Base-by-base conservation (phyloP, 2,113 vertebrate species). In the Turnix velox region DNA sequence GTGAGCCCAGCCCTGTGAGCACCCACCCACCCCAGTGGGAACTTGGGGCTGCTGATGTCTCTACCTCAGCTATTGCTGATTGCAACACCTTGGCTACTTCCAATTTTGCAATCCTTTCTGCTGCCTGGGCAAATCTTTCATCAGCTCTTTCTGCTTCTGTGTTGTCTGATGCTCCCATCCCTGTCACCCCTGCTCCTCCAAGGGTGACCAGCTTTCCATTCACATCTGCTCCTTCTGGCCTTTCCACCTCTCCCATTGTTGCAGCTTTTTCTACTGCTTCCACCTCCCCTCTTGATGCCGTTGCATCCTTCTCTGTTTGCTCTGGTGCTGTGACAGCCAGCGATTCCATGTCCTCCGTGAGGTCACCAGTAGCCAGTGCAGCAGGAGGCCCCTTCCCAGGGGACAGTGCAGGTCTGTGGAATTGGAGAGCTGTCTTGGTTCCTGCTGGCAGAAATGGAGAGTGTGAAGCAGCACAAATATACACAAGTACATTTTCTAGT, bases 11-110 rank as follows among this genome's bases (percentile, higher is more conserved):
- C 18, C 25, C 19, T 57, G 18, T 37, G 20, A 79, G 18, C 1
- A 1, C 2, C 18, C 9, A 17, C 40, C 15, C 61, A 22, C 6
- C 22, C 48, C 69, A 33, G 4, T 1, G 3, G 13, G 67, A 27
- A 48, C 23, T 46, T 4, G 0, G 20, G 35, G 43, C 27, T 69
- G 45, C 23, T 6, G 10, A 10, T 35, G 25, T 37, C 10, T 33
- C 48, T 92, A 96, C 95, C 95, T 95, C 95, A 65, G 84, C 69
- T 91, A 88, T 63, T 39, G 94, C 95, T 7, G 55, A 80, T 4
- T 95, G 90, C 66, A 96, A 16, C 79, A 96, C 93, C 62, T 87
- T 85, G 63, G 78, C 55, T 46, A 61, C 92, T 76, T 93, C 92
- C 14, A 88, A 69, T 8, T 15, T 28, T 27, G 94, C 95, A 55